Evolutionary conservation across 2,113 vertebrate species (phyloP).

Genomic region (Psophia crepitans): DNA sequence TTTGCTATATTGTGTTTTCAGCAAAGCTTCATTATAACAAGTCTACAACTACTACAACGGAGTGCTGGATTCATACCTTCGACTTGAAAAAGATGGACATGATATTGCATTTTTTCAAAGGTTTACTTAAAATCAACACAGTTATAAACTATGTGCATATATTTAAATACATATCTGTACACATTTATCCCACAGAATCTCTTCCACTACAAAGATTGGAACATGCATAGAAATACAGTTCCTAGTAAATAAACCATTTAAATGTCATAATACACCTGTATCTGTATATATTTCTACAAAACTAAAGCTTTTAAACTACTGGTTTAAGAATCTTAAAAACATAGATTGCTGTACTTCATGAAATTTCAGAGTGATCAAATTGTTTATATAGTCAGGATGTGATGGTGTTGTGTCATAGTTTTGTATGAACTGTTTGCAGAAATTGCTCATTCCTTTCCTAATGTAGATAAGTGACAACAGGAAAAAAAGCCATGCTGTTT

Average conservation of each 20-base stretch:
- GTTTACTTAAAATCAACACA: not conserved
- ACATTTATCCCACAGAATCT: not conserved
- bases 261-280: not conserved
- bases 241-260: not conserved
- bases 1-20: not conserved
- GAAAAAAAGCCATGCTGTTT: not conserved
- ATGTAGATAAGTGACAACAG: not conserved
- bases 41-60: not conserved
- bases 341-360: not conserved
- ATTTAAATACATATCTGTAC: not conserved
- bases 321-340: not conserved
- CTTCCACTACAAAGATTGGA: not conserved
- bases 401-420: not conserved
- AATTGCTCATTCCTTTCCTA: not conserved
- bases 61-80: not conserved
- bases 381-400: not conserved
- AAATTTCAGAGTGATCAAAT: not conserved
- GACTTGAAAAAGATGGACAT: not conserved
- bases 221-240: not conserved
- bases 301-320: conserved; percentile 1
- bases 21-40: not conserved
- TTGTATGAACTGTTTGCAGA: not conserved
- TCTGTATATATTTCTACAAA: conserved; percentile 13
- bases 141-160: not conserved
- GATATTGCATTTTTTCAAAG: not conserved